These are phyloP conservation scores for Tyto alba DNA, from an alignment of 2,113 vertebrate genomes.

Conservation along the genomic window DNA sequence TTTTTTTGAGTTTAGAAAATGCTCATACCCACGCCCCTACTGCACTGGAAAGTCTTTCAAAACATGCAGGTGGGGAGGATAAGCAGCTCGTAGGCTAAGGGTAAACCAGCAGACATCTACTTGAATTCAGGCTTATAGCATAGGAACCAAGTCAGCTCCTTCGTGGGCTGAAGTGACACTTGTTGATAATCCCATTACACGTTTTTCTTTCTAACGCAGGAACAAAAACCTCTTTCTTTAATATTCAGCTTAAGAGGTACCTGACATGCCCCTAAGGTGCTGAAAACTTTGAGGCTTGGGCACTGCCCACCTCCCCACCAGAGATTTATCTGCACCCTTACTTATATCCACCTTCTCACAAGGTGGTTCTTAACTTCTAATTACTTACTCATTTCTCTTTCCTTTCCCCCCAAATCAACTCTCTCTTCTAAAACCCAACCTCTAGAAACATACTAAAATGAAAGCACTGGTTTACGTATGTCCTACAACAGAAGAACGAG, in stretches of 20 bases:
- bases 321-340: neutral
- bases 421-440: neutral
- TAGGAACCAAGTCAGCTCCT: neutral
- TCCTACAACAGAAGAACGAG: neutral
- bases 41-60: neutral
- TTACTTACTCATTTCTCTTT: neutral
- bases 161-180: fast-evolving
- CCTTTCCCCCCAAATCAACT: neutral
- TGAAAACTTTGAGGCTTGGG: neutral
- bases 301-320: neutral
- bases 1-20: neutral
- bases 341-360: neutral
- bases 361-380: neutral
- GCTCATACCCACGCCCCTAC: fast-evolving
- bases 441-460: neutral
- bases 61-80: neutral
- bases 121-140: neutral
- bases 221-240: neutral
- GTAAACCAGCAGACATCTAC: neutral
- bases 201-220: neutral
- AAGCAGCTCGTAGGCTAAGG: fast-evolving
- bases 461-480: neutral
- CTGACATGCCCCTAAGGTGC: neutral
- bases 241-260: neutral
- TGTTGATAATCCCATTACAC: neutral